Base-by-base conservation (phyloP, 2,888 invertebrate genomes). In the Dorcus parallelipipedus region DNA sequence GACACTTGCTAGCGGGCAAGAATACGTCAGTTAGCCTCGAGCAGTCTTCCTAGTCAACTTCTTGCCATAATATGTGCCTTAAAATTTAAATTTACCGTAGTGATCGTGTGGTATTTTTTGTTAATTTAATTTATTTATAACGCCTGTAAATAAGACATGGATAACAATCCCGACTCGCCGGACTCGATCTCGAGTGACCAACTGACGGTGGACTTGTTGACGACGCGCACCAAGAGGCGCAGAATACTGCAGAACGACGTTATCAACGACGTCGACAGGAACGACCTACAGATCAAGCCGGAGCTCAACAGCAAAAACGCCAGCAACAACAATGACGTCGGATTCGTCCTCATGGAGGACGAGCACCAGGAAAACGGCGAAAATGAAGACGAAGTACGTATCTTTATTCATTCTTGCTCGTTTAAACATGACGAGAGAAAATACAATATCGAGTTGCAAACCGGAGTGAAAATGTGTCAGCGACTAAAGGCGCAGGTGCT, bases 281-380 rank as follows among this genome's bases (percentile, higher is more conserved):
- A 52, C 42, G 57, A 54, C 52, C 59, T 57, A 56, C 52, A 42
- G 23, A 59, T 48, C 49, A 60, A 53, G 26, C 58, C 60, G 38
- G 61, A 56, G 51, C 47, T 57, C 54, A 72, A 67, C 58, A 75
- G 75, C 58, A 73, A 72, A 54, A 65, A 59, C 14, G 68, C 67
- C 48, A 70, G 60, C 54, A 78, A 76, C 69, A 79, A 76, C 66
- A 78, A 78, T 64, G 80, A 80, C 64, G 80, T 80, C n/a, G 73
- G 75, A 9, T 81, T 80, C 65, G 79, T 80, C 48, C 71, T 81
- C 59, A 78, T 80, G 73, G 78, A 79, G 47, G 77, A 76, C 17
- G 76, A 77, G 33, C 69, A 69, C 51, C 69, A 64, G 47, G 72
- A 75, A 58, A 74, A 74, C 42, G 59, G 59, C 38, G 59, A 59